Conservation (phyloP, 2,888 invertebrate species). For the Synanthedon formicaeformis region DNA sequence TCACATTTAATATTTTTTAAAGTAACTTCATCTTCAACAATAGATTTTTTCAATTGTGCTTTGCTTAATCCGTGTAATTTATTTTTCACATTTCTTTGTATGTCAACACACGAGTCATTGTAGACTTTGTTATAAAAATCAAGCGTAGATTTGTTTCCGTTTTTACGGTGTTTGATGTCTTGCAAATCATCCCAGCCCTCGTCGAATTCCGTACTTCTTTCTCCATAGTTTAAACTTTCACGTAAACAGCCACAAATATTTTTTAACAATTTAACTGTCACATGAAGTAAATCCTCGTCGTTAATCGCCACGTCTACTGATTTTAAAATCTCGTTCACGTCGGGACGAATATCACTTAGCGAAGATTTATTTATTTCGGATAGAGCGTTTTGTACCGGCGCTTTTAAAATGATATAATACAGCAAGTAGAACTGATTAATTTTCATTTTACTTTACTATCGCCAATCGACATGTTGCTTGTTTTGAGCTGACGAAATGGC, state of each 20-base stretch:
- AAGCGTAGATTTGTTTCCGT: slow-evolving; percentile 14
- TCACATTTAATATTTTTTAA: slow-evolving; percentile 14
- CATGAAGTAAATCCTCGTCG: slow-evolving; percentile 38
- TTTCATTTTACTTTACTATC: slow-evolving; percentile 39
- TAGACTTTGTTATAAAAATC: slow-evolving; percentile 41
- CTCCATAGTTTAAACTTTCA: slow-evolving; percentile 28
- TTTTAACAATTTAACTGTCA: slow-evolving; percentile 42
- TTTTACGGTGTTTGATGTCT: slow-evolving; percentile 10
- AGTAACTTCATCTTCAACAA: slow-evolving; percentile 9
- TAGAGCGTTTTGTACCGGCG: slow-evolving; percentile 14
- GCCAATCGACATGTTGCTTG: slow-evolving; percentile 31
- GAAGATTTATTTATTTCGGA: slow-evolving; percentile 11
- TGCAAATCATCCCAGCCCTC: slow-evolving; percentile 16
- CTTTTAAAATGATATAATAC: slow-evolving; percentile 14
- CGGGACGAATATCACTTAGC: slow-evolving; percentile 6
- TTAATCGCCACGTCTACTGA: slow-evolving; percentile 37
- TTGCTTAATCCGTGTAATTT: slow-evolving; percentile 5
- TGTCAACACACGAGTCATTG: slow-evolving; percentile 38
- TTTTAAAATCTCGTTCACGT: slow-evolving; percentile 35
- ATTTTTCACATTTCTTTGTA: slow-evolving; percentile 24
- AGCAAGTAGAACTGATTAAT: slow-evolving; percentile 14
- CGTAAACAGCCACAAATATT: slow-evolving; percentile 48
- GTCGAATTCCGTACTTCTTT: slow-evolving; percentile 15
- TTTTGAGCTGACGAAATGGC: slow-evolving; percentile 9
- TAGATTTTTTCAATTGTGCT: not conserved